A percentile compares a stretch with the other conserved stretches of the same genome.
These are phyloP conservation scores for Parnassius orleans DNA, from an alignment of 2,888 invertebrate genomes.

Conservation along the genomic window DNA sequence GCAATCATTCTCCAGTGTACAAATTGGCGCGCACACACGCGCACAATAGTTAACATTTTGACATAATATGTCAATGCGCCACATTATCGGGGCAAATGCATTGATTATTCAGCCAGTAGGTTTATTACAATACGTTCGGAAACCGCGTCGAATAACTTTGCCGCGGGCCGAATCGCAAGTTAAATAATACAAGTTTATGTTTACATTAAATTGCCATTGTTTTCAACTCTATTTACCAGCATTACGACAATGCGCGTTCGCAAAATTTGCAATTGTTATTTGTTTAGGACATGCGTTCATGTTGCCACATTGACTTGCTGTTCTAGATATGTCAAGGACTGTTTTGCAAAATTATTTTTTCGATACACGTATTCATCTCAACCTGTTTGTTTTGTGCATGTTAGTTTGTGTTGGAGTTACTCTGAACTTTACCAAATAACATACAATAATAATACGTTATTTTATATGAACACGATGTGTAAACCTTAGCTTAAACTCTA, in stretches of 20 bases:
- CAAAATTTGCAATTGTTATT: slow-evolving; percentile 17
- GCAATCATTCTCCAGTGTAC: slow-evolving; percentile 28
- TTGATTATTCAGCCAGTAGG: slow-evolving; percentile 61
- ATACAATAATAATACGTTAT: no score
- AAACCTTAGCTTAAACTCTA: no score
- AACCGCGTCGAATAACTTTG: slow-evolving; percentile 59
- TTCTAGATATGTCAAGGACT: slow-evolving; percentile 73
- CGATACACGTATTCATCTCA: slow-evolving; percentile 42
- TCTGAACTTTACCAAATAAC: no score
- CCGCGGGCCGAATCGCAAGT: slow-evolving; percentile 64
- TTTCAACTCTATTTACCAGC: slow-evolving; percentile 14
- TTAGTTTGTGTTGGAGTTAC: background rate
- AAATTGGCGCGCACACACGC: slow-evolving; percentile 27
- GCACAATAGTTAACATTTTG: slow-evolving; percentile 30
- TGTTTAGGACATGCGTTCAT: slow-evolving; percentile 37
- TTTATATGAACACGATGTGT: no score
- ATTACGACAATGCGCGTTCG: slow-evolving; percentile 2
- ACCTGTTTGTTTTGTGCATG: slow-evolving; percentile 13
- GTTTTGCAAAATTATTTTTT: slow-evolving; percentile 64
- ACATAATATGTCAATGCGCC: slow-evolving; percentile 39
- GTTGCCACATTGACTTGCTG: slow-evolving; percentile 56
- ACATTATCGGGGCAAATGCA: slow-evolving; percentile 46
- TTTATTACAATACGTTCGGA: slow-evolving; percentile 60
- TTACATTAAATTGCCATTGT: slow-evolving; percentile 1
- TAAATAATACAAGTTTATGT: slow-evolving; percentile 39